Base-by-base conservation (phyloP, 92 coral and sea anemone species). In the Heteractis magnifica region DNA sequence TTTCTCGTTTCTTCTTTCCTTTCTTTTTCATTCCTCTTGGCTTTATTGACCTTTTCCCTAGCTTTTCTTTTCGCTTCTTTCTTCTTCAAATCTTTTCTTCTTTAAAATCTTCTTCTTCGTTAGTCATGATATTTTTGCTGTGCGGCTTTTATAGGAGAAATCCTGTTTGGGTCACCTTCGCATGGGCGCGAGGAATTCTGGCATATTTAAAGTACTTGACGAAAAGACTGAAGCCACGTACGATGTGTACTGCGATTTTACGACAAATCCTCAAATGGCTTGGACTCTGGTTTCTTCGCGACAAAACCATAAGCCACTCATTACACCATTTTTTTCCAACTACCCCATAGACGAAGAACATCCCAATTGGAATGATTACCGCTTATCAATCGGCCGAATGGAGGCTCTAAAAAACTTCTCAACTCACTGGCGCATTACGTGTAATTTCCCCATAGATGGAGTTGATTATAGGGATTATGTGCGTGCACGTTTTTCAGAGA, bases 161-260 rank as follows among this genome's bases (percentile, higher is more conserved):
- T 77, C 80, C 60, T 89, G 92, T 80, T 68, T 89, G 56, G 92
- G 76, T 44, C 68, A 75, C 49, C 56, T 76, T 14, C 48, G 65
- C 6, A 49, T 13, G 58, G 82, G 76, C 23, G 79, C 71, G 49
- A 53, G 51, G 6, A 62, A 68, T 14, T 75, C 79, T 52, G 90
- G 90, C 9, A 49, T 82, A 21, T 74, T 71, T 85, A 50, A 80
- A 56, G 74, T 85, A 18, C 41, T 60, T 26, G 88, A 90, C 56
- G 12, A 71, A 5, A 15, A 70, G 6, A 79, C 56, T 64, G 11
- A 49, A 49, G 56, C 3, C 9, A 23, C 56, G 5, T 82, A 86
- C 41, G 9, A 44, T 34, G 77, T 73, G 6, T 73, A 73, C 21
- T 73, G 77, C 77, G 77, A 73, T 50, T 44, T 73, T 4, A 26